phyloP scores from a whole-genome alignment of 2,888 invertebrate genomes.

The Hypsopygia costalis region DNA sequence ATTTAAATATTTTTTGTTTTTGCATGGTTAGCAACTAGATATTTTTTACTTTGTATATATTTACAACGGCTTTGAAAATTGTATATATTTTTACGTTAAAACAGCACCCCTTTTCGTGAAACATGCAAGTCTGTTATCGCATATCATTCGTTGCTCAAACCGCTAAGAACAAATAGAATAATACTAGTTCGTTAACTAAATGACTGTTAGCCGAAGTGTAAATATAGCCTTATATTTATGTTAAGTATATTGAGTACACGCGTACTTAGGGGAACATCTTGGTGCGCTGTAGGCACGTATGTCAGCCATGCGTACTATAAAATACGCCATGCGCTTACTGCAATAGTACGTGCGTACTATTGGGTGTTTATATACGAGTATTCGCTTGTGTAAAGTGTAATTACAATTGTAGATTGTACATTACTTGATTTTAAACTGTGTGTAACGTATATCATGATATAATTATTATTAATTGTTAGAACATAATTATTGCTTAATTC shows the following conservation, averaged over 20 bases:
- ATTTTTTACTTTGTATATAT: no score
- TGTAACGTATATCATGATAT: no score
- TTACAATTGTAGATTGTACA: no score
- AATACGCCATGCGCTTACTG: background rate
- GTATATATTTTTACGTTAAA: background rate
- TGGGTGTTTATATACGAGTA: no score
- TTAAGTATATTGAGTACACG: conserved; percentile 37
- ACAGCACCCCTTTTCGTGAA: background rate
- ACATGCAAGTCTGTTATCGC: conserved; percentile 11
- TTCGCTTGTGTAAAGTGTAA: no score
- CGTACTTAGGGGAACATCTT: conserved; percentile 31
- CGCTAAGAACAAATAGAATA: conserved; percentile 29
- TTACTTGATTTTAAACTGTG: no score
- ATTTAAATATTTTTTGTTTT: no score
- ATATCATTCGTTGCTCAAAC: conserved; percentile 33
- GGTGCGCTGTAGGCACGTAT: background rate
- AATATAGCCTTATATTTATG: conserved; percentile 74
- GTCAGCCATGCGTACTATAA: background rate
- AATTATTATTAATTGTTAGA: no score
- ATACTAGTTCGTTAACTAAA: conserved; percentile 46
- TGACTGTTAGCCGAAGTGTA: conserved; percentile 72
- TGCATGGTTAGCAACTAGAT: no score
- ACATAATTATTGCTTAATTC: no score
- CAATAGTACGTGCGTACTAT: no score
- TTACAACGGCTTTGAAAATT: no score